Conservation (phyloP, 2,113 vertebrate species). For the Halichoeres trimaculatus region DNA sequence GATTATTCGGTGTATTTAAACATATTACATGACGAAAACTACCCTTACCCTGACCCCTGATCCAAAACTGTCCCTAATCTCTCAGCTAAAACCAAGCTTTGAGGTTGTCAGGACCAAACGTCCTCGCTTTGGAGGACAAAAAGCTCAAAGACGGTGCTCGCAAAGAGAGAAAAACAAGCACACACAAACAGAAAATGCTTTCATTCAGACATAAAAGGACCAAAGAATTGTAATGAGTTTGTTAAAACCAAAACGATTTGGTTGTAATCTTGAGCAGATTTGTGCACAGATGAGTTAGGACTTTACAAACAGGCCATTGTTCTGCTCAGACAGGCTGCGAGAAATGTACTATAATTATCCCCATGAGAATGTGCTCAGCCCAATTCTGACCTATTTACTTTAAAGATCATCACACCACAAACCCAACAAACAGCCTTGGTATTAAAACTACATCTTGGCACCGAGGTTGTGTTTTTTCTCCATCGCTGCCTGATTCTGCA, state of each 20-base stretch:
- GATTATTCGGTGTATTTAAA: neutral
- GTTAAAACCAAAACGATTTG: slow-evolving; percentile 34
- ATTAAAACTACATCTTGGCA: slow-evolving; percentile 57
- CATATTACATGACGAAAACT: neutral
- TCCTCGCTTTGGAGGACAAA: neutral
- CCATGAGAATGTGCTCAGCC: slow-evolving; percentile 55
- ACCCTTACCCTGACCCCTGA: neutral
- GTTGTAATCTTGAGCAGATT: slow-evolving; percentile 55
- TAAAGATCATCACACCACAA: slow-evolving; percentile 60
- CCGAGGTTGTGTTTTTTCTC: slow-evolving; percentile 19
- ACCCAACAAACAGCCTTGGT: slow-evolving; percentile 40
- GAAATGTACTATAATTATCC: slow-evolving; percentile 59
- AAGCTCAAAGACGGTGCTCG: neutral
- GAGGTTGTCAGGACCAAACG: neutral
- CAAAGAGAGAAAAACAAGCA: neutral
- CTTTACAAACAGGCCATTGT: slow-evolving; percentile 62
- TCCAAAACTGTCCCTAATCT: neutral
- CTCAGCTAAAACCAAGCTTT: neutral
- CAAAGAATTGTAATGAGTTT: slow-evolving; percentile 19
- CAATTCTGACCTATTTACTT: slow-evolving; percentile 59
- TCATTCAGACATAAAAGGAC: slow-evolving; percentile 32
- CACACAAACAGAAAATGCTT: slow-evolving; percentile 16
- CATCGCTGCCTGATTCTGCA: slow-evolving; percentile 21
- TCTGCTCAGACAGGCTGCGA: slow-evolving; percentile 57
- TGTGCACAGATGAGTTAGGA: slow-evolving; percentile 54